A percentile compares a stretch with the other conserved stretches of the same genome.
Conservation (phyloP, 2,888 invertebrate genomes). For the Coleophora flavipennella region DNA sequence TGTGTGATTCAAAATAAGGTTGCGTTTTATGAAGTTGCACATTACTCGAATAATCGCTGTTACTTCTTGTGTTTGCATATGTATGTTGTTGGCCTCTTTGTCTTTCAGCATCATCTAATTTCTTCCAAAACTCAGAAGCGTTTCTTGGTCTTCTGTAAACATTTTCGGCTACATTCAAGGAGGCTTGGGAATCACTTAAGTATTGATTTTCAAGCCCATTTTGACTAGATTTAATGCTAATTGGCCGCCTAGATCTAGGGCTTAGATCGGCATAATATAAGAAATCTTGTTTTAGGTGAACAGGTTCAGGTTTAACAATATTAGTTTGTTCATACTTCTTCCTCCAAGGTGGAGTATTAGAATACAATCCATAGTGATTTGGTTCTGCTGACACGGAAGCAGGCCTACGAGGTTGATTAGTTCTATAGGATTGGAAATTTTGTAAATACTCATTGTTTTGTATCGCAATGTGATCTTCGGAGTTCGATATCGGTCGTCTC, state of each 20-base stretch:
- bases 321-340: conserved; percentile 39
- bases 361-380: conserved; percentile 57
- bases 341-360: conserved; percentile 56
- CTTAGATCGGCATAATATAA: conserved; percentile 81
- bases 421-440: conserved; percentile 33
- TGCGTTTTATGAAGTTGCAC: conserved; percentile 30
- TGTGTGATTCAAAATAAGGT: conserved; percentile 34
- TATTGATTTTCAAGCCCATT: conserved; percentile 58
- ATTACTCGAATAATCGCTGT: conserved; percentile 48
- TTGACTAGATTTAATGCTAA: conserved; percentile 74
- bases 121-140: conserved; percentile 77
- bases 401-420: conserved; percentile 58
- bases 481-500: conserved; percentile 61
- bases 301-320: conserved; percentile 52
- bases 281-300: conserved; percentile 62
- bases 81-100: conserved; percentile 46
- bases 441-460: conserved; percentile 58
- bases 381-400: conserved; percentile 67
- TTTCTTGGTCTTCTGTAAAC: conserved; percentile 56
- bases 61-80: conserved; percentile 46
- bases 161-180: conserved; percentile 38
- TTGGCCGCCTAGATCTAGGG: conserved; percentile 81
- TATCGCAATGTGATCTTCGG: conserved; percentile 68
- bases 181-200: conserved; percentile 65
- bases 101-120: conserved; percentile 69